Conservation (phyloP, 2,797 vertebrate genomes). For the Rousettus madagascariensis region DNA sequence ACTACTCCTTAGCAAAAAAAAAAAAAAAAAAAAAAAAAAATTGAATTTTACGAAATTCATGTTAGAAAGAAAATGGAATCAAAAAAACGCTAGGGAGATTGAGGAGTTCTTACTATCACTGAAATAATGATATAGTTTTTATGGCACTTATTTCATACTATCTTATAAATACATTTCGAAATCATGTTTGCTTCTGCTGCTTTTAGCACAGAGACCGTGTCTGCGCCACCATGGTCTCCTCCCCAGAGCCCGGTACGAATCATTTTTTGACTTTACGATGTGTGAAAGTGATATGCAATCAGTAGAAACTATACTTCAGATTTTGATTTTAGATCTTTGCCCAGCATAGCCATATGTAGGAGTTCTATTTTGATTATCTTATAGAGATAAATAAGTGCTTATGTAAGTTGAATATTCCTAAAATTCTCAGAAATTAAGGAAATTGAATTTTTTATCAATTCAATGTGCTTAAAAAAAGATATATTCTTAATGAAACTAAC, state of each 20-base stretch:
- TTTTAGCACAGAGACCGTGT: background rate
- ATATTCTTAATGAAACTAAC: conserved; percentile 35
- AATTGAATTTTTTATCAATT: conserved; percentile 27
- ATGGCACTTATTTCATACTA: background rate
- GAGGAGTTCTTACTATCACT: background rate
- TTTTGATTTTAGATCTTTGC: too few relatives aligned
- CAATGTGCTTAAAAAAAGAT: background rate
- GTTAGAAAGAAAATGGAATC: background rate
- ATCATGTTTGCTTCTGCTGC: background rate
- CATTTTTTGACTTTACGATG: too few relatives aligned
- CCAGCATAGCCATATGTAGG: background rate
- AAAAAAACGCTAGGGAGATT: background rate
- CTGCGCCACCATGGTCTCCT: background rate
- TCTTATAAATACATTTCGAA: background rate
- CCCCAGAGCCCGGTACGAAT: background rate
- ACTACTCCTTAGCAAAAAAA: background rate
- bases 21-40: background rate
- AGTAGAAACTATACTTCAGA: too few relatives aligned
- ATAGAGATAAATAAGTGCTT: background rate
- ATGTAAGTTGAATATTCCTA: conserved; percentile 18
- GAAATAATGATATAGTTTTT: background rate
- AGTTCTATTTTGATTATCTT: background rate
- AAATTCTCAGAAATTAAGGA: conserved; percentile 16
- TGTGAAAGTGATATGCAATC: too few relatives aligned
- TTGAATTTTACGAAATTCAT: background rate